Conservation (phyloP, 2,113 vertebrate genomes). For the Condylura cristata region DNA sequence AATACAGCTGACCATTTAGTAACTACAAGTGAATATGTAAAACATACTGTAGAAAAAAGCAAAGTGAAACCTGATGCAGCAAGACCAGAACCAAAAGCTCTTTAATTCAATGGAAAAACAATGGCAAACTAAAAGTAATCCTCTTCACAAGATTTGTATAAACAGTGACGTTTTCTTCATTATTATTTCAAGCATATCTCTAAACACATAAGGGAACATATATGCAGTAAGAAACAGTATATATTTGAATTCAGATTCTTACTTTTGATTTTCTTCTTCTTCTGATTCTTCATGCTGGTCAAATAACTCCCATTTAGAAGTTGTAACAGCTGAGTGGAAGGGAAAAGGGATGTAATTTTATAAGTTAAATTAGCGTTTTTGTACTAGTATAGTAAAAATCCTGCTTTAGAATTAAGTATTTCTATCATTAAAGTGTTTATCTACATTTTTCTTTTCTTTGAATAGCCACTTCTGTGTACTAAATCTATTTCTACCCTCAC, state of each 20-base stretch:
- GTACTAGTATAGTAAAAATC: not conserved
- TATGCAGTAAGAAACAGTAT: conserved; percentile 38
- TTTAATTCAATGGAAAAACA: conserved; percentile 49
- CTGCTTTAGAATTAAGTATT: conserved; percentile 29
- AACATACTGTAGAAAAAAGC: not conserved
- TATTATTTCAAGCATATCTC: conserved; percentile 43
- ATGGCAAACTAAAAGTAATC: conserved; percentile 34
- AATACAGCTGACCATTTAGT: not conserved
- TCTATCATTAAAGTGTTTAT: conserved; percentile 53
- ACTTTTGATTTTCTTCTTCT: conserved; percentile 93
- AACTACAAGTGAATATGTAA: conserved; percentile 35
- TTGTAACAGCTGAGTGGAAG: conserved; percentile 92
- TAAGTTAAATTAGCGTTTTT: conserved; percentile 55
- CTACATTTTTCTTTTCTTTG: conserved; percentile 32
- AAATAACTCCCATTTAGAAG: conserved; percentile 98
- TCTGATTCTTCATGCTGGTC: conserved; percentile 95
- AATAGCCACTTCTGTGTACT: conserved; percentile 43
- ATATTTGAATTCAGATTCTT: conserved; percentile 71
- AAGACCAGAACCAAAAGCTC: conserved; percentile 59
- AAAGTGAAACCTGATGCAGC: conserved; percentile 15
- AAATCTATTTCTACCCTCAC: conserved; percentile 36
- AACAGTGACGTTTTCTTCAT: conserved; percentile 40
- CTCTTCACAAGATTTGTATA: not conserved
- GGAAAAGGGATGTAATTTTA: conserved; percentile 57
- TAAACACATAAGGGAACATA: conserved; percentile 29